These are phyloP conservation scores for Streblospio benedicti DNA, from an alignment of 1,140 invertebrate genomes.

Conservation along the genomic window DNA sequence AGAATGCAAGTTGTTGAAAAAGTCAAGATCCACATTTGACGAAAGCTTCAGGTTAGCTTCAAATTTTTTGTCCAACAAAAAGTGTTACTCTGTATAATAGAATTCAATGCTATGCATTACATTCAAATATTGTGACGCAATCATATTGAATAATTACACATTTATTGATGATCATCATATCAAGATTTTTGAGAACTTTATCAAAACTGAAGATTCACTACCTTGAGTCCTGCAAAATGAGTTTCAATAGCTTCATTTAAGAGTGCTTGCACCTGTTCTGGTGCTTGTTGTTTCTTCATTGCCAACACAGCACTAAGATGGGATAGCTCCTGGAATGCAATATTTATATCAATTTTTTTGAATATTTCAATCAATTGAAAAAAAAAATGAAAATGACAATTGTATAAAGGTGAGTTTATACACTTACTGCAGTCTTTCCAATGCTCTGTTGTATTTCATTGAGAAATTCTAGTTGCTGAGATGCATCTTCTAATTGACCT, in stretches of 20 bases:
- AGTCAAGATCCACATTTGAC: no score
- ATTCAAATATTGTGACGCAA: no score
- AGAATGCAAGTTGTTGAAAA: no score
- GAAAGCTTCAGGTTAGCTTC: no score
- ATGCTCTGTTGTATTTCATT: constrained; percentile 66
- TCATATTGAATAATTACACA: no score
- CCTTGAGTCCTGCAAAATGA: constrained; percentile 52
- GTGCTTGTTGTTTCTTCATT: constrained; percentile 49
- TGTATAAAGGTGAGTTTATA: not conserved
- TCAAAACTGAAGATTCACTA: constrained; percentile 14
- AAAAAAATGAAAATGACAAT: no score
- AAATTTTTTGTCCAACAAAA: no score
- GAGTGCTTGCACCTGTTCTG: constrained; percentile 50
- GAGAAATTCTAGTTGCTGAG: constrained; percentile 77
- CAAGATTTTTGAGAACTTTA: no score
- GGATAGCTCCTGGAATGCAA: constrained; percentile 39
- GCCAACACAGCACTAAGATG: constrained; percentile 50
- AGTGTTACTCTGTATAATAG: no score
- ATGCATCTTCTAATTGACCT: constrained; percentile 56
- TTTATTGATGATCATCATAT: no score
- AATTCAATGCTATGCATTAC: no score
- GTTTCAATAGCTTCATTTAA: constrained; percentile 64
- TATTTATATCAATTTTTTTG: constrained; percentile 12
- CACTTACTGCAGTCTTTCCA: constrained; percentile 48
- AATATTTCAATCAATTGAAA: no score